A percentile compares a stretch with the other conserved stretches of the same genome.
phyloP scores from a whole-genome alignment of 2,797 vertebrate genomes.

The Neosalanx taihuensis region DNA sequence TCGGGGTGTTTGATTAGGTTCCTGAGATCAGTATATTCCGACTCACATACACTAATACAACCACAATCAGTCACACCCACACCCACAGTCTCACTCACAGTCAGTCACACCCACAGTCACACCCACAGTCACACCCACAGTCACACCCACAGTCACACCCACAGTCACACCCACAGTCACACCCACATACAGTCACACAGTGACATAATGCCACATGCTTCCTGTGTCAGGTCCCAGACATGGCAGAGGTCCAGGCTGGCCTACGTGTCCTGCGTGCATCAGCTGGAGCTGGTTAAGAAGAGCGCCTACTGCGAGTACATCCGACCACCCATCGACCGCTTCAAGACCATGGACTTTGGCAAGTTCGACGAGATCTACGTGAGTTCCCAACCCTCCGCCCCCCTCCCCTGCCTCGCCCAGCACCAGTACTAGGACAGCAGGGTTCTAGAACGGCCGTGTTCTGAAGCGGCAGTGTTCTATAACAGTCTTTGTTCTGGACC shows the following conservation, averaged over 20 bases:
- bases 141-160: conserved; percentile 1
- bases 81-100: background rate
- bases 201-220: no score
- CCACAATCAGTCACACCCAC: no score
- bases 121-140: background rate
- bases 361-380: conserved; percentile 97
- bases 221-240: conserved; percentile 84
- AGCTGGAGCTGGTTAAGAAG: conserved; percentile 92
- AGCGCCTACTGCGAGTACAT: conserved; percentile 97
- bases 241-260: conserved; percentile 95
- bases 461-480: no score
- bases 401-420: background rate
- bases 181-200: background rate
- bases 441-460: no score
- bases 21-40: no score
- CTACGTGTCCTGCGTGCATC: conserved; percentile 92
- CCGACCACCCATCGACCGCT: conserved; percentile 92
- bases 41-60: no score
- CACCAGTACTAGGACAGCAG: no score
- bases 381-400: conserved; percentile 55
- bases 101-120: background rate
- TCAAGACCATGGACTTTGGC: conserved; percentile 97
- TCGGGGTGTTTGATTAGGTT: no score
- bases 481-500: no score
- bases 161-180: background rate